Base-by-base conservation (phyloP, 2,888 invertebrate genomes). In the Dryomyza anilis region DNA sequence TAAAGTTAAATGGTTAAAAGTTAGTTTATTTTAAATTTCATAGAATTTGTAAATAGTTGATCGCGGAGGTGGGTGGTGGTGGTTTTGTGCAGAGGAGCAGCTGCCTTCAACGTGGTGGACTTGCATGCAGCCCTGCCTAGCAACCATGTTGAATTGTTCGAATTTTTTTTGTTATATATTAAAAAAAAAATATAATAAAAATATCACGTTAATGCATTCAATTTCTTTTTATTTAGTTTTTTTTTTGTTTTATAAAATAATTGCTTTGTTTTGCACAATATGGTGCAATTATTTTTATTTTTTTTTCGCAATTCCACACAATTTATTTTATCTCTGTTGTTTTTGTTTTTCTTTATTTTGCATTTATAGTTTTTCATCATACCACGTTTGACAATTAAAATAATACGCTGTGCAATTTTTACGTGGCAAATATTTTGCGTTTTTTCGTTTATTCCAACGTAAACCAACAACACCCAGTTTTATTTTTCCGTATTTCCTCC, bases 351-450 rank as follows among this genome's bases (percentile, higher is more conserved):
- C 30, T 39, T 16, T 39, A 3, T 25, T 30, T 33, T 48, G 23
- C 23, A 25, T 50, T 50, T 25, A 39, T 39, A 7, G n/a, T 39
- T n/a, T n/a, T 12, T 39, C 39, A 39, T 36, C 55, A 61, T 52
- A 53, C 53, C 27, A 19, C 52, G 43, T 53, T n/a, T 39, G 52
- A 59, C 6, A n/a, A n/a, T 43, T 57, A 50, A 48, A 14, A 23
- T 61, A 45, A 52, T 43, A 59, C 30, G 43, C 43, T 53, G 52
- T 61, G 52, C 61, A 61, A 53, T 53, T 53, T 53, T 25, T 61
- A 61, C 61, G 61, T 61, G 61, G 61, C 61, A 53, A 53, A 27
- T 53, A 53, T 61, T 61, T 52, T 21, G 53, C 39, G 43, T 53
- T 52, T 55, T 29, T 53, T 29, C 8, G 6, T 52, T 52, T 55